Conservation (phyloP, 2,113 vertebrate genomes). For the Mastomys natalensis region DNA sequence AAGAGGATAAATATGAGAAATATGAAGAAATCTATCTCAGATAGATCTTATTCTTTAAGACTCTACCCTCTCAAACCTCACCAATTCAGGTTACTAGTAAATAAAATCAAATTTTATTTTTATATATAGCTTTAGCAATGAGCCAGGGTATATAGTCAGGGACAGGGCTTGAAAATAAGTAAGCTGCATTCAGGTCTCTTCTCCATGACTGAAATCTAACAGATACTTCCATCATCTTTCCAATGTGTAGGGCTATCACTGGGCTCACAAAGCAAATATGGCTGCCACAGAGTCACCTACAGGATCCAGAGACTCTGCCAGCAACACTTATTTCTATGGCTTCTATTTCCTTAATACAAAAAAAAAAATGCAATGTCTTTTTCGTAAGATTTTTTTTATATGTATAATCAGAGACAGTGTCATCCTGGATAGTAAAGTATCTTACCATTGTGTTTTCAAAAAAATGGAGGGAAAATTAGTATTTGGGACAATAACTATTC, state of each 20-base stretch:
- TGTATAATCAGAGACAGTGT: not conserved
- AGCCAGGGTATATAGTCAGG: not conserved
- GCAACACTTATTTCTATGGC: not conserved
- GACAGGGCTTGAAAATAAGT: not conserved
- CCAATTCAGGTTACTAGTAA: not conserved
- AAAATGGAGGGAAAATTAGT: not conserved
- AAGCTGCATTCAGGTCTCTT: not conserved
- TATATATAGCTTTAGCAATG: not conserved
- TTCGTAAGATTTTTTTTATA: not conserved
- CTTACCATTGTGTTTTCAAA: not conserved
- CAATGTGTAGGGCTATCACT: not conserved
- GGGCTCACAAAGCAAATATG: not conserved
- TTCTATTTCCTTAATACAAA: constrained; percentile 2
- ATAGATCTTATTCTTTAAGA: constrained; percentile 35
- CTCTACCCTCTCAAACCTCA: not conserved
- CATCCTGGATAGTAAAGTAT: not conserved
- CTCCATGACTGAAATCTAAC: not conserved
- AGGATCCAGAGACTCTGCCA: not conserved
- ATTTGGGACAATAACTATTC: not conserved
- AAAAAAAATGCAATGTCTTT: not conserved
- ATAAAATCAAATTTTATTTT: constrained; percentile 43
- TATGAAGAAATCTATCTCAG: constrained; percentile 15
- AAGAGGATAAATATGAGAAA: not conserved
- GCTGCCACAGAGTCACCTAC: constrained; percentile 2
- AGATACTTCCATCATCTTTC: not conserved